phyloP scores from a whole-genome alignment of 2,113 vertebrate species.

The Hiodon alosoides region DNA sequence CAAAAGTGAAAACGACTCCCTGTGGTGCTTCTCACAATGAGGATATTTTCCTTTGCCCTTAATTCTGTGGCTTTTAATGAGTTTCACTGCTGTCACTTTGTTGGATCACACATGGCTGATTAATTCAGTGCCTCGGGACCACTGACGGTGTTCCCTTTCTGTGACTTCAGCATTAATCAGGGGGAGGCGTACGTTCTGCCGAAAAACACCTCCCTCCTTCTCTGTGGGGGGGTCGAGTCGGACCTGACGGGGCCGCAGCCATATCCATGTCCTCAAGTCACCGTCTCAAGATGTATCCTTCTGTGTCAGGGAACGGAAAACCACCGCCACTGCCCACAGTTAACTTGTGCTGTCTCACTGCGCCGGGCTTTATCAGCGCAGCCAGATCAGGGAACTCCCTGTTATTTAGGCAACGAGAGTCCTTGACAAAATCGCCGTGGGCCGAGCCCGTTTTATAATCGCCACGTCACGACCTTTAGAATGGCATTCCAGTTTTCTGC shows the following conservation, averaged over 20 bases:
- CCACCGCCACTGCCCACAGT: too few species aligned
- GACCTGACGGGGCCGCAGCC: too few species aligned
- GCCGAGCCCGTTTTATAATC: background rate
- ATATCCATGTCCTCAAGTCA: too few species aligned
- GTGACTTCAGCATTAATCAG: too few species aligned
- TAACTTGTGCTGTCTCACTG: background rate
- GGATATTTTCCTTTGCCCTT: background rate
- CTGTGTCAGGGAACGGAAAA: too few species aligned
- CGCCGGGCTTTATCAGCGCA: background rate
- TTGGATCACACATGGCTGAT: background rate
- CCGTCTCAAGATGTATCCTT: too few species aligned
- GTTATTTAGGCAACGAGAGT: background rate
- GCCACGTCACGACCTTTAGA: too few species aligned
- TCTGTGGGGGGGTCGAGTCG: too few species aligned
- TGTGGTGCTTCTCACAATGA: background rate
- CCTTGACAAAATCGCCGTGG: background rate
- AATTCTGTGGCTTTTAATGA: background rate
- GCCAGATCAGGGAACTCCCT: conserved; percentile 9
- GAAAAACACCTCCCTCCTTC: too few species aligned
- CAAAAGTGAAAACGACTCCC: background rate
- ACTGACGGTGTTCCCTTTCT: background rate
- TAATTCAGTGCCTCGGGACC: background rate
- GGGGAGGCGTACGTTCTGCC: too few species aligned
- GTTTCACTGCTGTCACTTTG: background rate
- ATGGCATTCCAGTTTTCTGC: too few species aligned